These are phyloP conservation scores for Corythucha ciliata DNA, from an alignment of 2,888 invertebrate genomes.

Conservation along the genomic window DNA sequence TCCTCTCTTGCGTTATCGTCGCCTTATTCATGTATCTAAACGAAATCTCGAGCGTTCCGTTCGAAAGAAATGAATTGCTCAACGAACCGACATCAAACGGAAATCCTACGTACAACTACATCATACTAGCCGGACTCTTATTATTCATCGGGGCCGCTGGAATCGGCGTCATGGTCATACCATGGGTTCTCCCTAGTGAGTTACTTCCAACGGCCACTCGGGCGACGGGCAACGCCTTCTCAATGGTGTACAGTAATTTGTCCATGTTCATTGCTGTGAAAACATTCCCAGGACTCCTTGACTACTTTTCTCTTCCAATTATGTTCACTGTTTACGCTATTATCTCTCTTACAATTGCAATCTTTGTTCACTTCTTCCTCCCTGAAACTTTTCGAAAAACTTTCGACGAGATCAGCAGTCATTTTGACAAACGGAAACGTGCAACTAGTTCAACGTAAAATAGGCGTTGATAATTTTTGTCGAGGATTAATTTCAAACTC, in stretches of 20 bases:
- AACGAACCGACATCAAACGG: too few relatives aligned
- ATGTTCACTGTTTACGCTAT: conserved; percentile 46
- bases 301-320: conserved; percentile 41
- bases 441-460: too few relatives aligned
- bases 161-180: conserved; percentile 49
- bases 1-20: too few relatives aligned
- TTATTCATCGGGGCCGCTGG: too few relatives aligned
- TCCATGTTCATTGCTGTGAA: conserved; percentile 49
- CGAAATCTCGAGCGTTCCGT: too few relatives aligned
- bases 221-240: conserved; percentile 46
- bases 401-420: conserved; percentile 47
- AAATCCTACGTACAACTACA: too few relatives aligned
- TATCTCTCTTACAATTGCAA: conserved; percentile 43
- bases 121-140: too few relatives aligned
- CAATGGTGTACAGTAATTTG: conserved; percentile 46
- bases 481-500: too few relatives aligned
- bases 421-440: conserved; percentile 29
- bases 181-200: conserved; percentile 51
- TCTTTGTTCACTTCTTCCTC: conserved; percentile 46
- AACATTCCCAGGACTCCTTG: conserved; percentile 44
- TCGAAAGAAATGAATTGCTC: too few relatives aligned
- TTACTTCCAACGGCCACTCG: conserved; percentile 46
- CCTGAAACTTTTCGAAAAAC: conserved; percentile 51
- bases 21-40: too few relatives aligned
- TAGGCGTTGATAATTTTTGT: too few relatives aligned